Percentiles rank a stretch among this genome's conserved stretches.
phyloP scores from a whole-genome alignment of 2,888 invertebrate genomes.

The Drosophila emarginata region DNA sequence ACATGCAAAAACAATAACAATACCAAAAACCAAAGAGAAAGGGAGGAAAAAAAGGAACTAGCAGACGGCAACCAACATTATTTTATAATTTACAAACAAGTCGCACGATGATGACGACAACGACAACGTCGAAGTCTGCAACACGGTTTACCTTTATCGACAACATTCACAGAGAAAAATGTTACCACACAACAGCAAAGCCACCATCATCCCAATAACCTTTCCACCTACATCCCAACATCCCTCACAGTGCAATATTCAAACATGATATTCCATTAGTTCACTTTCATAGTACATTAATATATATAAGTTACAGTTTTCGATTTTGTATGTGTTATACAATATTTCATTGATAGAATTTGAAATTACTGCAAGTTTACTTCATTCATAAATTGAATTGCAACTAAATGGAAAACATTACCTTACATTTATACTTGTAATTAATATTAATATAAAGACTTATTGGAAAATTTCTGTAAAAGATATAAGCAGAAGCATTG shows the following conservation, averaged over 20 bases:
- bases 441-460: too few species aligned
- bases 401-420: too few species aligned
- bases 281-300: background rate
- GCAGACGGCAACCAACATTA: slow-evolving; percentile 68
- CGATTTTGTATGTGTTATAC: slow-evolving; percentile 43
- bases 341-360: slow-evolving; percentile 67
- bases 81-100: slow-evolving; percentile 76
- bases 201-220: background rate
- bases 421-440: too few species aligned
- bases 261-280: slow-evolving; percentile 65
- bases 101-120: slow-evolving; percentile 40
- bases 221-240: background rate
- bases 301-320: slow-evolving; percentile 19
- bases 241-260: background rate
- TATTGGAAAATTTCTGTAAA: too few species aligned
- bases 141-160: slow-evolving; percentile 71
- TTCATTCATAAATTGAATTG: too few species aligned
- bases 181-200: background rate
- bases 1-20: slow-evolving; percentile 28
- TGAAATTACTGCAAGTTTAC: slow-evolving; percentile 53
- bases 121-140: slow-evolving; percentile 38
- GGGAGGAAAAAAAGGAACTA: slow-evolving; percentile 32
- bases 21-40: background rate
- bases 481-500: too few species aligned
- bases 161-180: slow-evolving; percentile 29